Evolutionary conservation across 30 jellyfish, hydroid and myxozoan genomes (phyloP), one percentile per base, ranked within the genome.

Genomic region (Euphysa ruthae): DNA sequence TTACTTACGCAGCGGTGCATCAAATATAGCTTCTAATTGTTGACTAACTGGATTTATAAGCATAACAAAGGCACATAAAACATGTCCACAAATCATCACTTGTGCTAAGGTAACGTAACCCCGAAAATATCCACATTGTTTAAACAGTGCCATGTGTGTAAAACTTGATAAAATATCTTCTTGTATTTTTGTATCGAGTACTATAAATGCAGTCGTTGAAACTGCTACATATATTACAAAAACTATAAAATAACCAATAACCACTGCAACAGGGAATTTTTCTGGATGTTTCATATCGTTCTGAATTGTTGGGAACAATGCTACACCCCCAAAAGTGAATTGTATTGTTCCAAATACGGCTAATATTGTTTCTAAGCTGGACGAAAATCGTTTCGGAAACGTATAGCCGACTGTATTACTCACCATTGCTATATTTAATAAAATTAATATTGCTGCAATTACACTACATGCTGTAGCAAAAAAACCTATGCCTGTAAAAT

Each of bases 241-340:
- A 14, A 90, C 98, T 18, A 90, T 82, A 5, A 79, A 54, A 61
- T 90, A 90, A 22, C 98, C 98, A 35, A 78, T 35, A 19, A 73
- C 46, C 4, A 90, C 98, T 5, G 98, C 95, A 1, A 55, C 63
- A 55, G 82, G 84, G 61, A 90, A 90, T 29, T 90, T 82, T 49
- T 90, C 93, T 1, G 98, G 98, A 49, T 76, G 75, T 44, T 82
- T 75, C 38, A 90, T 50, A 63, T 90, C 98, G 71, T 81, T 80
- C 58, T 90, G 98, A 1, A 90, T 82, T 12, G 91, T 90, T 15
- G 98, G 98, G 27, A 90, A 90, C 8, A 90, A 75, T 34, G 94
- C 83, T 43, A 74, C 82, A 1, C 98, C 98, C 27, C 98, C 98
- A 63, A 90, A 90, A 4, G 95, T 93, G 46, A 90, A 90, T 19